Evolutionary conservation across 2,888 invertebrate genomes (phyloP).

Genomic region (Lasioglossum vierecki): DNA sequence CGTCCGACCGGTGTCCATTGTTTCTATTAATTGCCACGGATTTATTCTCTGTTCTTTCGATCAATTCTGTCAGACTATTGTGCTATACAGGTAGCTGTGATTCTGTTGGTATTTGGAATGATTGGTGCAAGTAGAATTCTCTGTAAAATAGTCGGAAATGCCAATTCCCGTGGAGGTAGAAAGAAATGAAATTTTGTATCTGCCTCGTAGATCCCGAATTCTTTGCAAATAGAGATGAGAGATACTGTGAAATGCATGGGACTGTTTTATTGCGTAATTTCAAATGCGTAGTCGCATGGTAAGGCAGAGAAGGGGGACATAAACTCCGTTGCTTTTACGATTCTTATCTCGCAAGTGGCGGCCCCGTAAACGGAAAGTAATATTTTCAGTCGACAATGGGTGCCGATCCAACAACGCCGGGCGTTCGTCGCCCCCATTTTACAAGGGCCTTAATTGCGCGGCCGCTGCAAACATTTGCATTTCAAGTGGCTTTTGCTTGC

Average conservation of each 20-base stretch:
- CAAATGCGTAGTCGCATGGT: background rate
- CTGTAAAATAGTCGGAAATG: background rate
- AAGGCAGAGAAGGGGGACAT: background rate
- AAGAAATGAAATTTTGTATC: background rate
- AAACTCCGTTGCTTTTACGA: background rate
- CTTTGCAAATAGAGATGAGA: background rate
- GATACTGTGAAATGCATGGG: background rate
- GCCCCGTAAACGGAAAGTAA: conserved; percentile 22
- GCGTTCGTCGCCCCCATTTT: conserved; percentile 49
- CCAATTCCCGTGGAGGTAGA: background rate
- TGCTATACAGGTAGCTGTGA: background rate
- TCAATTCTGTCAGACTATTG: background rate
- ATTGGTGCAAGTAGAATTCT: background rate
- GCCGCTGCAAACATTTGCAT: conserved; percentile 77
- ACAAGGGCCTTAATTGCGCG: conserved; percentile 75
- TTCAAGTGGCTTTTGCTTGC: conserved; percentile 73
- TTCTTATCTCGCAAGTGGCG: background rate
- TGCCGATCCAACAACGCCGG: conserved; percentile 44
- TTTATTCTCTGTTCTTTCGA: background rate
- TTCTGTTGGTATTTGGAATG: background rate
- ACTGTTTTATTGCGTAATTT: conserved; percentile 7
- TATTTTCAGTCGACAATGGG: conserved; percentile 39
- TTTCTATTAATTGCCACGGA: background rate
- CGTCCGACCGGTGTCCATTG: background rate
- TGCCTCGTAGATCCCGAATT: background rate